phyloP scores from a whole-genome alignment of 2,888 invertebrate species.

The Lasioglossum marginatum region DNA sequence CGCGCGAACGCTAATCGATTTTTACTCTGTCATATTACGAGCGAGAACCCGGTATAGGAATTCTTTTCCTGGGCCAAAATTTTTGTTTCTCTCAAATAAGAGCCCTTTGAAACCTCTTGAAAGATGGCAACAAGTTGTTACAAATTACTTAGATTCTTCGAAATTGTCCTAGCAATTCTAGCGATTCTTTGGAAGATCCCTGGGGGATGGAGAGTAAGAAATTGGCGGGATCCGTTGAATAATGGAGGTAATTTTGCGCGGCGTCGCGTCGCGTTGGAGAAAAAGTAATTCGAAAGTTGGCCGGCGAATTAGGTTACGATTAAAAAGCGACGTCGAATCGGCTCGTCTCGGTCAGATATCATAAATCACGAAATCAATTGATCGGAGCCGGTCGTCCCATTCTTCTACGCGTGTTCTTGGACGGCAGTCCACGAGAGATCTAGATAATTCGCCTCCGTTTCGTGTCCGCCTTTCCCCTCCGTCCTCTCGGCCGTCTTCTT shows the following conservation, averaged over 20 bases:
- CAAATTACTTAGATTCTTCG: no score
- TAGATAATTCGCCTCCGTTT: constrained; percentile 61
- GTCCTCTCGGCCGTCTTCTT: neutral
- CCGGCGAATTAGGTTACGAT: constrained; percentile 3
- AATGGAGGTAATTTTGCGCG: neutral
- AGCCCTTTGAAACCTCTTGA: no score
- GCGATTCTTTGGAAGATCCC: no score
- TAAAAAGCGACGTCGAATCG: constrained; percentile 32
- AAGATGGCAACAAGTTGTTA: no score
- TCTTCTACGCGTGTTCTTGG: constrained; percentile 28
- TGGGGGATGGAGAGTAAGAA: no score
- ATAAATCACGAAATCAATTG: constrained; percentile 61
- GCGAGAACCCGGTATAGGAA: neutral
- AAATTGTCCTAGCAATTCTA: no score
- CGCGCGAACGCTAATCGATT: neutral
- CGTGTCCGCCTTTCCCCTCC: constrained; percentile 29
- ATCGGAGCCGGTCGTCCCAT: constrained; percentile 32
- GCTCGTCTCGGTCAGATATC: constrained; percentile 9
- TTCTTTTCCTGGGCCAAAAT: neutral
- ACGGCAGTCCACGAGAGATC: constrained; percentile 47
- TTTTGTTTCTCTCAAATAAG: no score
- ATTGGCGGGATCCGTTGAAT: neutral
- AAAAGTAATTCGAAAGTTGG: neutral
- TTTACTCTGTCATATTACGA: neutral
- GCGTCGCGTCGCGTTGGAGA: neutral